Conservation (phyloP, 1,140 invertebrate species). For the Rhyacophila brunnea region DNA sequence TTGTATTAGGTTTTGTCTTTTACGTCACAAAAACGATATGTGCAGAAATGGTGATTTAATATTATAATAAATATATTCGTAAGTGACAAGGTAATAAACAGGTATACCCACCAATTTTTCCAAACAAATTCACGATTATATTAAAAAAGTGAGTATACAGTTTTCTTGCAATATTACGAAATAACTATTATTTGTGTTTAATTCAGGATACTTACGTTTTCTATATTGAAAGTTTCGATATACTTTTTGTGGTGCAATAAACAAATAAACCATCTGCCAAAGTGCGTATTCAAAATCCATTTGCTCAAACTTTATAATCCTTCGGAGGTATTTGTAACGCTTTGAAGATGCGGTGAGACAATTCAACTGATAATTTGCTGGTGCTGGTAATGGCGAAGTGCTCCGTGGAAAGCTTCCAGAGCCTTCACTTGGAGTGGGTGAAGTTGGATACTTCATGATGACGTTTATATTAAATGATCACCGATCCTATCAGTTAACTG, state of each 20-base stretch:
- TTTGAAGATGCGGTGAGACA: conserved; percentile 87
- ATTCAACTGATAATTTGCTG: conserved; percentile 62
- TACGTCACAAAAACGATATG: no score
- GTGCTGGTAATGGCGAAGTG: conserved; percentile 58
- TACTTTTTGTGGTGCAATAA: conserved; percentile 94
- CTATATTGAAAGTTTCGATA: conserved; percentile 98
- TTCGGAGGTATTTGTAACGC: conserved; percentile 87
- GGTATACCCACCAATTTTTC: not conserved
- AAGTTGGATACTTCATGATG: conserved; percentile 66
- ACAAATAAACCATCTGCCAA: conserved; percentile 98
- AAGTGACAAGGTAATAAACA: no score
- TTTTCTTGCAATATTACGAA: not conserved
- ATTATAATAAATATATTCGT: no score
- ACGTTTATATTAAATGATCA: no score
- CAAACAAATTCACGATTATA: not conserved
- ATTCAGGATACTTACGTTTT: conserved; percentile 76
- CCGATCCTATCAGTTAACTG: no score
- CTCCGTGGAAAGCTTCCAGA: conserved; percentile 51
- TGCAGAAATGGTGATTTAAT: no score
- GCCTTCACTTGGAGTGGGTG: conserved; percentile 55
- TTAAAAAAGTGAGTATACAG: not conserved
- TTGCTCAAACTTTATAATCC: conserved; percentile 91
- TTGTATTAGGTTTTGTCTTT: no score
- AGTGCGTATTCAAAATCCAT: conserved; percentile 99
- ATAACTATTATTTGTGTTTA: not conserved